Evolutionary conservation across 2,797 vertebrate genomes (phyloP).

Genomic region (Macroramphosus scolopax): DNA sequence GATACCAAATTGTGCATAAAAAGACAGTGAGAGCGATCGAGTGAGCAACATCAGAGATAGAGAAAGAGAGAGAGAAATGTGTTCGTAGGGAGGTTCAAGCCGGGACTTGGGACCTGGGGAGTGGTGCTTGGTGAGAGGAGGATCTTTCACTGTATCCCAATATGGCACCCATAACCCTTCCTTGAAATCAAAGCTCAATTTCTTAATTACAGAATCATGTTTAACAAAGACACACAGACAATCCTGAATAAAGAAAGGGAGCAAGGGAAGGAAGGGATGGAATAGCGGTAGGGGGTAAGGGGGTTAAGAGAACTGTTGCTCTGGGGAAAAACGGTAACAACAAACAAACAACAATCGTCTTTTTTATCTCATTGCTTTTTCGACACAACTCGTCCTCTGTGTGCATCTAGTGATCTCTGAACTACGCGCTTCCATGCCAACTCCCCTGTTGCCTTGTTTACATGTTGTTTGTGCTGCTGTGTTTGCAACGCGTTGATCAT

Average conservation of each 20-base stretch:
- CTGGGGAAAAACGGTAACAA: slow-evolving; percentile 64
- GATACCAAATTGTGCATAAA: slow-evolving; percentile 73
- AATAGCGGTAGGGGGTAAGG: slow-evolving; percentile 54
- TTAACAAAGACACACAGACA: slow-evolving; percentile 10
- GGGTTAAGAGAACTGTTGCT: slow-evolving; percentile 63
- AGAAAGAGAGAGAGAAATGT: slow-evolving; percentile 10
- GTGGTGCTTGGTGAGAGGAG: slow-evolving; percentile 45
- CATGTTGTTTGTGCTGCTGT: slow-evolving; percentile 50
- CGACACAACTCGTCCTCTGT: slow-evolving; percentile 51
- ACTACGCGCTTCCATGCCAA: slow-evolving; percentile 58
- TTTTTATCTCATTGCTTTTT: slow-evolving; percentile 67
- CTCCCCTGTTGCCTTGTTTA: slow-evolving; percentile 77
- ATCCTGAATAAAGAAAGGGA: not conserved
- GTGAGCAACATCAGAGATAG: not conserved
- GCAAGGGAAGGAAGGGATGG: slow-evolving; percentile 37
- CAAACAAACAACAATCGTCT: slow-evolving; percentile 74
- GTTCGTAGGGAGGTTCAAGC: slow-evolving; percentile 42
- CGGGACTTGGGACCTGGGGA: slow-evolving; percentile 65
- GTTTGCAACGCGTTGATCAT: slow-evolving; percentile 60
- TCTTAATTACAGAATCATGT: slow-evolving; percentile 71
- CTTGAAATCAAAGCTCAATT: slow-evolving; percentile 74
- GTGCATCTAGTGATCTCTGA: slow-evolving; percentile 73
- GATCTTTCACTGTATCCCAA: slow-evolving; percentile 59
- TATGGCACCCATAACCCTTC: slow-evolving; percentile 68
- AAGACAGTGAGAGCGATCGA: slow-evolving; percentile 26